These are phyloP conservation scores for Yasuhikotakia modesta DNA, from an alignment of 2,797 vertebrate genomes.

Conservation along the genomic window DNA sequence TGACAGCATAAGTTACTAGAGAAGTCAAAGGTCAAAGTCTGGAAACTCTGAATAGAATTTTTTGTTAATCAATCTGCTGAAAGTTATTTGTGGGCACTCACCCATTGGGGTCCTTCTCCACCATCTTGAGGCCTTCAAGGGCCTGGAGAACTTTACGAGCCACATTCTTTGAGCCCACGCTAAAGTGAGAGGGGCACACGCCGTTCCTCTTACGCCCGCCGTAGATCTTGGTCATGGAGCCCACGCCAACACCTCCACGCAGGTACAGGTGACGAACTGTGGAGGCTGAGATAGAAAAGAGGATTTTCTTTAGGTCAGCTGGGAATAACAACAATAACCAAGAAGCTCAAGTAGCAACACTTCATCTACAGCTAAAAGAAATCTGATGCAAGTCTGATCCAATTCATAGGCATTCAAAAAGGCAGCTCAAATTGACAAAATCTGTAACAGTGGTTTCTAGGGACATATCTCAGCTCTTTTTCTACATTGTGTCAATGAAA, in stretches of 20 bases:
- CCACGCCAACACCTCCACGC: slow-evolving; percentile 88
- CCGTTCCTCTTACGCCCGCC: slow-evolving; percentile 89
- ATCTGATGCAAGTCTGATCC: background rate
- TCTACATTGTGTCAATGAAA: no score
- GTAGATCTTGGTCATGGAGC: slow-evolving; percentile 95
- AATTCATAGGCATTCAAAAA: background rate
- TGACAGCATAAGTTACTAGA: background rate
- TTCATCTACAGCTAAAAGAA: background rate
- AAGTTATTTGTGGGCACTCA: slow-evolving; percentile 62
- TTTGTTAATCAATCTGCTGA: background rate
- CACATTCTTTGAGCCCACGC: slow-evolving; percentile 89
- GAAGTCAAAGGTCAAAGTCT: background rate
- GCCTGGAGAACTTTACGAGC: slow-evolving; percentile 89
- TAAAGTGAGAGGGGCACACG: slow-evolving; percentile 90
- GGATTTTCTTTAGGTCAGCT: background rate
- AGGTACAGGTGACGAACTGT: slow-evolving; percentile 91
- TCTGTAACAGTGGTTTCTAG: background rate
- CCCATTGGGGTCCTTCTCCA: slow-evolving; percentile 94
- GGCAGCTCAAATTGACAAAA: background rate
- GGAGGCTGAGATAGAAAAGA: slow-evolving; percentile 75
- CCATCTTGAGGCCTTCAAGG: slow-evolving; percentile 91
- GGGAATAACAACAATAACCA: background rate
- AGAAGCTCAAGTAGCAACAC: background rate
- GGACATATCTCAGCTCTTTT: no score
- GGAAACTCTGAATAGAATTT: background rate